Percentiles rank a stretch among this genome's conserved stretches.
Evolutionary conservation across 2,113 vertebrate species (phyloP).

Genomic region (Carettochelys insculpta): DNA sequence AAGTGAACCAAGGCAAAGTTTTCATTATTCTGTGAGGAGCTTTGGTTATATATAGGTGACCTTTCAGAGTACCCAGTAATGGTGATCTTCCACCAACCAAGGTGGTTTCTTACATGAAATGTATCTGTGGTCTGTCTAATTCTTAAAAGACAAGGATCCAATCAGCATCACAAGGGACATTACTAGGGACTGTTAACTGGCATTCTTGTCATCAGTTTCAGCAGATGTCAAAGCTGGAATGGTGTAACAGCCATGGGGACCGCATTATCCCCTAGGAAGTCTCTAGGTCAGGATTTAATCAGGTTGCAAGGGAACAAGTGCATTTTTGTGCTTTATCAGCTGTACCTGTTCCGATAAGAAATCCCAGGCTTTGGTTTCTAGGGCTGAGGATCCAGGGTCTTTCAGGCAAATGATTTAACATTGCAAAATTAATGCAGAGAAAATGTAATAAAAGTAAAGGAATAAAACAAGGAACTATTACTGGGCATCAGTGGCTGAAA

Average conservation of each 20-base stretch:
- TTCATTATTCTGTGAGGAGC: background rate
- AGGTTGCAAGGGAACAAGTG: background rate
- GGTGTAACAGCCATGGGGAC: rapidly evolving
- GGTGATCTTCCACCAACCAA: background rate
- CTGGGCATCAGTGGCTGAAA: background rate
- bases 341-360: background rate
- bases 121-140: background rate
- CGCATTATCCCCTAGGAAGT: background rate
- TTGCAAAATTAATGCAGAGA: background rate
- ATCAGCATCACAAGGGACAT: background rate
- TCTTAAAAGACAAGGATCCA: rapidly evolving
- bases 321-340: background rate
- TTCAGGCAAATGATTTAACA: background rate
- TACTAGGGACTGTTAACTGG: background rate
- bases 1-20: background rate
- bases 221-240: background rate
- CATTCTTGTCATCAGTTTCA: background rate
- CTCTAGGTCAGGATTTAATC: rapidly evolving
- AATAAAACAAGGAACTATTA: background rate
- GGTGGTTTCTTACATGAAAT: background rate
- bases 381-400: background rate
- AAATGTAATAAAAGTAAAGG: background rate
- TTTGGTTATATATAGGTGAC: background rate
- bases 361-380: background rate
- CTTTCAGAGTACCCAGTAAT: background rate